Conservation (phyloP, 2,113 vertebrate species). For the Empidonax traillii region DNA sequence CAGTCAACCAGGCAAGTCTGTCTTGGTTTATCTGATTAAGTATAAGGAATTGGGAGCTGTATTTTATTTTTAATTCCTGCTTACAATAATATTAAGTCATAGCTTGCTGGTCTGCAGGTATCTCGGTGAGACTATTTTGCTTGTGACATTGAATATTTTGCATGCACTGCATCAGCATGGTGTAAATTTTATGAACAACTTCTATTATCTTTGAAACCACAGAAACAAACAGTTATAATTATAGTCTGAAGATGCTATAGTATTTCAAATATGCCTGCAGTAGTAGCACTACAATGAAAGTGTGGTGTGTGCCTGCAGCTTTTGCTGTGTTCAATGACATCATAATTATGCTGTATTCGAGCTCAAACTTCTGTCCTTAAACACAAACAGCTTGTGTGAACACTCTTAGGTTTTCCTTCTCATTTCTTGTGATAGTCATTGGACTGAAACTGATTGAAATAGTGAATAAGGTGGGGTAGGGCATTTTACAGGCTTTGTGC, state of each 20-base stretch:
- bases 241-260: slow-evolving; percentile 66
- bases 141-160: slow-evolving; percentile 40
- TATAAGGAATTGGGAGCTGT: not conserved
- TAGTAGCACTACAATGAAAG: slow-evolving; percentile 58
- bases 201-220: slow-evolving; percentile 72
- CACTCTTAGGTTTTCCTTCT: slow-evolving; percentile 17
- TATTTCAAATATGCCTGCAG: slow-evolving; percentile 69
- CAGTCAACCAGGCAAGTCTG: slow-evolving; percentile 2
- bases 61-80: slow-evolving; percentile 31
- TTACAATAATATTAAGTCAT: slow-evolving; percentile 1
- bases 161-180: slow-evolving; percentile 2
- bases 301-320: slow-evolving; percentile 57
- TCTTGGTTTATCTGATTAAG: slow-evolving; percentile 14
- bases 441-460: slow-evolving; percentile 52
- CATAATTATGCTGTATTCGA: slow-evolving; percentile 66
- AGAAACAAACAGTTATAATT: slow-evolving; percentile 72
- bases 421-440: slow-evolving; percentile 20
- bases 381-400: slow-evolving; percentile 72
- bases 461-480: not conserved
- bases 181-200: slow-evolving; percentile 65
- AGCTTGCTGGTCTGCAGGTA: slow-evolving; percentile 38
- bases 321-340: slow-evolving; percentile 68
- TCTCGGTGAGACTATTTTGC: slow-evolving; percentile 41
- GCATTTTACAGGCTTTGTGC: slow-evolving; percentile 16
- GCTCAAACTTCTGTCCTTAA: slow-evolving; percentile 74